Evolutionary conservation across 2,888 invertebrate species (phyloP), one percentile per base, ranked within the genome.

Genomic region (Heliconius ismenius): DNA sequence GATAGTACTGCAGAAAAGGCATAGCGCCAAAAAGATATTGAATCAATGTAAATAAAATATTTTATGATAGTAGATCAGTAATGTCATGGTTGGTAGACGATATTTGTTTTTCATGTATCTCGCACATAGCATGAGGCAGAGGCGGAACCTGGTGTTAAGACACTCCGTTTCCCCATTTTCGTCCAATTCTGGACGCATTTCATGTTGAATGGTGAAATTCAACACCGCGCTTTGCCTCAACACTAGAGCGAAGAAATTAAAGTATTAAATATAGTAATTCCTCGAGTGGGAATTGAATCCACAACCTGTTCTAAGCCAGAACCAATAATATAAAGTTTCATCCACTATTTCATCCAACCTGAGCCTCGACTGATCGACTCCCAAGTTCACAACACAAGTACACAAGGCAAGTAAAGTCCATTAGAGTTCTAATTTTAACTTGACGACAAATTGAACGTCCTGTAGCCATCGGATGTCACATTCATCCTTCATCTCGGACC

Each of bases 401-500:
- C 67, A 67, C 15, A 36, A 73, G 43, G 36, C 39, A 62, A 24
- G 73, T 73, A 73, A 73, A 73, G 21, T 11, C 26, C 43, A 62
- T 62, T 62, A 43, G 62, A 63, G 26, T 10, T 43, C 26, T 39
- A 73, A 63, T 73, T 73, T 62, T 62, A 73, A 32, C 64, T 64
- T 43, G 73, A 28, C 26, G 49, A 72, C 72, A 72, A 76, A 76
- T 75, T 63, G 72, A 32, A n/a, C 64, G 65, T 72, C 70, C 64
- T 64, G 64, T n/a, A 63, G 58, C 72, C 64, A 72, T 72, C 76
- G 76, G 72, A 76, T 64, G 72, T 76, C 70, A 72, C 63, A 76
- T 64, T 24, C 72, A 76, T 76, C 72, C 54, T 64, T 76, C 76
- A 65, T 65, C 26, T 72, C 64, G 72, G 76, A 64, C 64, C 72